Conservation (phyloP, 2,113 vertebrate genomes). For the Charina bottae region DNA sequence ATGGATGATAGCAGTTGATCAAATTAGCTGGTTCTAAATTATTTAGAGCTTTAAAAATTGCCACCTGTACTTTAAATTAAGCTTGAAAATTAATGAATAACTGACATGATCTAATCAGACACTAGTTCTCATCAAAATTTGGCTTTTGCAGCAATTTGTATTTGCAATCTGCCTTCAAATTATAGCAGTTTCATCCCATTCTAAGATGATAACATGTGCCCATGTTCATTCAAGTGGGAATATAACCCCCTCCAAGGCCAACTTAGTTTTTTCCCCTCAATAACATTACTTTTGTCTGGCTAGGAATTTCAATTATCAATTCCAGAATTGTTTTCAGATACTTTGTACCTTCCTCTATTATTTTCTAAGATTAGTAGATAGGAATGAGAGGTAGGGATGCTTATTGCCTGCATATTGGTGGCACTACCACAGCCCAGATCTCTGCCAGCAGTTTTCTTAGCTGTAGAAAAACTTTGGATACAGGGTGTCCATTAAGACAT, state of each 20-base stretch:
- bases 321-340: not conserved
- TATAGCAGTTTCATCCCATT: not conserved
- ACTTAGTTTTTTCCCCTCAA: rapidly evolving
- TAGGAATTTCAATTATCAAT: not conserved
- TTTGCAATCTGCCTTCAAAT: not conserved
- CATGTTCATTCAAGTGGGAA: not conserved
- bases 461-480: not conserved
- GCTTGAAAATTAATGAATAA: not conserved
- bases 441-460: not conserved
- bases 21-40: not conserved
- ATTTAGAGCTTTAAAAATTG: not conserved
- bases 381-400: not conserved
- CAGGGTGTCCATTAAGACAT: not conserved
- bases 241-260: not conserved
- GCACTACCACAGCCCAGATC: not conserved
- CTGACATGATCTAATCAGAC: not conserved
- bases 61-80: not conserved
- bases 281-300: not conserved
- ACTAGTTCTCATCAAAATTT: not conserved
- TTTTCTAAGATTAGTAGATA: not conserved
- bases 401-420: not conserved
- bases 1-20: not conserved
- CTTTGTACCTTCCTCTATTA: not conserved
- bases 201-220: not conserved
- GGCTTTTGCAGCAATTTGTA: not conserved